These are phyloP conservation scores for Eupithecia subfuscata DNA, from an alignment of 2,888 invertebrate genomes.

Conservation along the genomic window DNA sequence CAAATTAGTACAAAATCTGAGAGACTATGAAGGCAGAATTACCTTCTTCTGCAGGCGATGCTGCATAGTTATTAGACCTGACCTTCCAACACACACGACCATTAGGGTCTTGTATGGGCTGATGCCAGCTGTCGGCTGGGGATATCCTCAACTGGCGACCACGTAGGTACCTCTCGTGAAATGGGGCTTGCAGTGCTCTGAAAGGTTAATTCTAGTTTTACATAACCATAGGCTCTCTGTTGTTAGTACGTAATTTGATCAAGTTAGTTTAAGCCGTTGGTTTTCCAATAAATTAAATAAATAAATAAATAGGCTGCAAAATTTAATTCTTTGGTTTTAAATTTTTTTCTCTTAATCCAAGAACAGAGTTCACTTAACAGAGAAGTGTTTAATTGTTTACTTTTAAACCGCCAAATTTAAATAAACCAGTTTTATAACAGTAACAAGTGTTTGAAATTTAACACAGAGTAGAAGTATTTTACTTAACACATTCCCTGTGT, in stretches of 20 bases:
- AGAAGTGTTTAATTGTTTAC: neutral
- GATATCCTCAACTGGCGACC: slow-evolving; percentile 76
- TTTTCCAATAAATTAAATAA: too few species aligned
- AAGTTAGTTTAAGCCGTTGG: too few species aligned
- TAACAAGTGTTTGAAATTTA: too few species aligned
- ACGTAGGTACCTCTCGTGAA: slow-evolving; percentile 65
- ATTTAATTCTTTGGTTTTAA: neutral
- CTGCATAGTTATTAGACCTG: slow-evolving; percentile 45
- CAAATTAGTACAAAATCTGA: neutral
- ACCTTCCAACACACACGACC: slow-evolving; percentile 68
- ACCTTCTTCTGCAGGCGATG: slow-evolving; percentile 36
- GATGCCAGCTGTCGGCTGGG: slow-evolving; percentile 86
- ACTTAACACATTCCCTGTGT: neutral
- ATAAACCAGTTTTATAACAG: neutral
- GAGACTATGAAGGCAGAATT: neutral
- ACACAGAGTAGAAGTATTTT: neutral
- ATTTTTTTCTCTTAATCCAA: too few species aligned
- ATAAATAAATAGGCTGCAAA: neutral
- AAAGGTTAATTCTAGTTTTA: slow-evolving; percentile 8
- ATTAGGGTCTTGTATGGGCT: slow-evolving; percentile 76
- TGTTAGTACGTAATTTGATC: too few species aligned
- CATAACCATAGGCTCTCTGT: too few species aligned
- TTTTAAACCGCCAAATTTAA: neutral
- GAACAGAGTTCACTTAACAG: too few species aligned
- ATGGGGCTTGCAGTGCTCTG: slow-evolving; percentile 73